Evolutionary conservation across 2,113 vertebrate genomes (phyloP), one percentile per base, ranked within the genome.

Genomic region (Pelusios castaneus): DNA sequence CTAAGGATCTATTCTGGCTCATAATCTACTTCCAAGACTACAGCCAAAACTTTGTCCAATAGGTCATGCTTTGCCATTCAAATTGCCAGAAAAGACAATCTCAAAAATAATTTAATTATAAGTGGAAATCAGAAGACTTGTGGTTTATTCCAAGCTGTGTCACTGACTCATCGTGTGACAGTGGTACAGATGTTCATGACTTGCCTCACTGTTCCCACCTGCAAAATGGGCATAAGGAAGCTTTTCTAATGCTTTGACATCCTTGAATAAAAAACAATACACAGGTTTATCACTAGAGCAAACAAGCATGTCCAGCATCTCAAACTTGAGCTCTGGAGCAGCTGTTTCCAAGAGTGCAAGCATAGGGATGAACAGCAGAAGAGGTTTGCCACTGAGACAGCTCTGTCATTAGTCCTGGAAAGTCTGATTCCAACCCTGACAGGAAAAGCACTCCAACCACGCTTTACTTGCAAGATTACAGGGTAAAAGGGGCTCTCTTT

Each of bases 21-120:
- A 94, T 84, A 90, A 92, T 94, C 49, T 92, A 84, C 82, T 95
- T 86, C 91, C 90, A 85, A 91, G 19, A 85, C 1, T 89, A 79
- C 80, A 97, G 91, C 91, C 95, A 96, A 94, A 95, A 94, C 89
- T 96, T 92, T 88, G n/a, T 93, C 80, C 0, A 21, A 92, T 95
- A 93, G 88, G 92, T 92, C 43, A 83, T 63, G 94, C 95, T 96
- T 85, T 87, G 90, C 88, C 85, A 91, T 88, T 89, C 81, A 86
- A 94, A 95, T 49, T 95, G 89, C 89, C 89, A 91, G 86, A 10
- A 49, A 97, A 94, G 94, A 97, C 95, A 95, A 96, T 0, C 87
- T 84, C 34, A 93, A 87, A 95, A 95, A 91, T 45, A 92, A 95
- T 96, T 95, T 91, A 95, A 97, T 96, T 96, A 93, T 95, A 97